These are phyloP conservation scores for Apeltes quadracus DNA, from an alignment of 2,113 vertebrate species.

Conservation along the genomic window DNA sequence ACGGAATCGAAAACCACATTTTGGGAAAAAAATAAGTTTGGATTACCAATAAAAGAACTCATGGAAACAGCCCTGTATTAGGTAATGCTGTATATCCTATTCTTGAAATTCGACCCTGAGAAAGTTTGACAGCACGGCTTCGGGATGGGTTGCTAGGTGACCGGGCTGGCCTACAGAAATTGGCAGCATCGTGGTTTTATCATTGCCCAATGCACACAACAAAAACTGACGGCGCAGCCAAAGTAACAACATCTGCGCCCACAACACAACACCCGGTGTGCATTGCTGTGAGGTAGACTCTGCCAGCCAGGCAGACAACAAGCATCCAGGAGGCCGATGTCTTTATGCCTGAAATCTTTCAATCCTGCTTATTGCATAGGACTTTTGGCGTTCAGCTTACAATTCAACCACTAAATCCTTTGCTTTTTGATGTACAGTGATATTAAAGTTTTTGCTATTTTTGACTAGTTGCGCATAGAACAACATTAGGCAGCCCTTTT, in stretches of 20 bases:
- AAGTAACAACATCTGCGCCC: slow-evolving; percentile 39
- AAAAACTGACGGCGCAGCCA: slow-evolving; percentile 9
- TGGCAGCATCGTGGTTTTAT: slow-evolving; percentile 32
- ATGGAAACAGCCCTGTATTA: background rate
- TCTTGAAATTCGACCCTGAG: background rate
- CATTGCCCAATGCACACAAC: slow-evolving; percentile 25
- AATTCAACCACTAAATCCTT: slow-evolving; percentile 11
- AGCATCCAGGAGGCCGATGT: slow-evolving; percentile 15
- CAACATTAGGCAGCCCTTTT: slow-evolving; percentile 26
- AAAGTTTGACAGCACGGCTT: slow-evolving; percentile 15
- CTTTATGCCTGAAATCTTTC: slow-evolving; percentile 29
- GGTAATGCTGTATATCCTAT: background rate
- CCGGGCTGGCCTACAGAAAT: slow-evolving; percentile 21
- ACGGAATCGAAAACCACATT: slow-evolving; percentile 11
- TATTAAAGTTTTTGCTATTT: slow-evolving; percentile 16
- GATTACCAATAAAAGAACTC: background rate
- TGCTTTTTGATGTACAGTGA: slow-evolving; percentile 35
- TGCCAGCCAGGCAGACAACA: slow-evolving; percentile 15
- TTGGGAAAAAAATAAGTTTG: background rate
- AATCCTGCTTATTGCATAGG: slow-evolving; percentile 15
- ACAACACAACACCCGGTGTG: slow-evolving; percentile 11
- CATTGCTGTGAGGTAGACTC: background rate
- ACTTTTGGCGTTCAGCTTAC: slow-evolving; percentile 23
- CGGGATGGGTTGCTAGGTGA: slow-evolving; percentile 19
- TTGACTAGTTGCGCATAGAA: slow-evolving; percentile 24